Evolutionary conservation across 23 tunicate species (phyloP).

Genomic region (Styela plicata): DNA sequence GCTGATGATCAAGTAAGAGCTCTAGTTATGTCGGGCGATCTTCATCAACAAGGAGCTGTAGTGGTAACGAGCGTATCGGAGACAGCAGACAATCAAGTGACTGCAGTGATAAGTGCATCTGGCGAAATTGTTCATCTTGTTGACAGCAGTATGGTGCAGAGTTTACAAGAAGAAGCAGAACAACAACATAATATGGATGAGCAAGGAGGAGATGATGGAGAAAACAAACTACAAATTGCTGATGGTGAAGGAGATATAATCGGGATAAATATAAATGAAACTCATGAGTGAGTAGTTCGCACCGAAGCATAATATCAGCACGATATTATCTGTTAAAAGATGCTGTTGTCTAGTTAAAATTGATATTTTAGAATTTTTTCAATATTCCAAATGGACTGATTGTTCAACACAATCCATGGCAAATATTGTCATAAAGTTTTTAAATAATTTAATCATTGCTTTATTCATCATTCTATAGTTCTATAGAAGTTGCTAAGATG

Average conservation of each 20-base stretch:
- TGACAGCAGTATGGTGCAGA: constrained; percentile 4
- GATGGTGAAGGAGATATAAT: constrained; percentile 1
- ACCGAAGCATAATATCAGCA: no score
- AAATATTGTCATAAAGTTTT: no score
- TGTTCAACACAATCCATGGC: no score
- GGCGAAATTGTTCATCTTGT: constrained; percentile 32
- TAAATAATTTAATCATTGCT: no score
- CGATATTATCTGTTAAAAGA: no score
- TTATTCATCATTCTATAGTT: no score
- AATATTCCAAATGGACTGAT: no score
- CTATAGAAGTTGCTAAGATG: no score
- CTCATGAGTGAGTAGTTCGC: background rate
- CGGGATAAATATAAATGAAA: background rate
- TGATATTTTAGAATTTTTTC: no score
- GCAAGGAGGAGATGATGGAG: constrained; percentile 1
- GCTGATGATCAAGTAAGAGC: background rate
- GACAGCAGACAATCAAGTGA: constrained; percentile 7
- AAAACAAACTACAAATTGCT: constrained; percentile 19
- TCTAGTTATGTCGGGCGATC: background rate
- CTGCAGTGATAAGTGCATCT: constrained; percentile 22
- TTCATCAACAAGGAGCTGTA: background rate
- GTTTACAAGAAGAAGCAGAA: background rate
- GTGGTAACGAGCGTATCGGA: background rate
- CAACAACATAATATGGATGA: constrained; percentile 2
- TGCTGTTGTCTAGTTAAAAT: no score